phyloP scores from a whole-genome alignment of 2,888 invertebrate species.

The Cheilosia pagana region DNA sequence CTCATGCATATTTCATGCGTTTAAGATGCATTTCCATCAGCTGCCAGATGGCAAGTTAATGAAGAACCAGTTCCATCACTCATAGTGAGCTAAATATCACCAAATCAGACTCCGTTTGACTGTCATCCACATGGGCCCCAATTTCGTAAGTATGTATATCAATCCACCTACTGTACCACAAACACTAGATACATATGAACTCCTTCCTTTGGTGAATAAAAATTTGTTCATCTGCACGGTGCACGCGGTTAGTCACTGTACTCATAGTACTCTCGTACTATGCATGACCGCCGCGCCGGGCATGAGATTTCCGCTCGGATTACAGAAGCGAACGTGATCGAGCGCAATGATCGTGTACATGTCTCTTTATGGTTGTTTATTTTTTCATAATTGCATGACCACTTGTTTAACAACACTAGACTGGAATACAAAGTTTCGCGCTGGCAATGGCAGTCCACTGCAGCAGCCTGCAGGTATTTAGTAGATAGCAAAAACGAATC shows the following conservation, averaged over 20 bases:
- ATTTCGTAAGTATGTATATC: too few species aligned
- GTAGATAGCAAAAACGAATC: slow-evolving; percentile 25
- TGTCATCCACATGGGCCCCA: too few species aligned
- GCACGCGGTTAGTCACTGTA: not conserved
- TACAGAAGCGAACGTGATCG: slow-evolving; percentile 56
- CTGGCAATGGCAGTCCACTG: too few species aligned
- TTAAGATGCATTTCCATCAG: too few species aligned
- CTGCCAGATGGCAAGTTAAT: too few species aligned
- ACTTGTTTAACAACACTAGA: slow-evolving; percentile 21
- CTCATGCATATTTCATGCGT: too few species aligned
- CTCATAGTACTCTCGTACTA: not conserved
- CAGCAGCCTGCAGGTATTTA: slow-evolving; percentile 3
- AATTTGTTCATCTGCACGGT: not conserved
- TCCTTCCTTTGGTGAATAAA: too few species aligned
- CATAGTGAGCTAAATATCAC: too few species aligned
- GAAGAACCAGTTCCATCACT: too few species aligned
- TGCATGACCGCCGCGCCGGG: not conserved
- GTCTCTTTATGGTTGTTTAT: slow-evolving; percentile 16
- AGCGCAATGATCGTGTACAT: slow-evolving; percentile 13
- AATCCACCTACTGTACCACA: too few species aligned
- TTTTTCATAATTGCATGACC: slow-evolving; percentile 35
- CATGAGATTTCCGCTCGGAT: slow-evolving; percentile 32
- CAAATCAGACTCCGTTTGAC: too few species aligned
- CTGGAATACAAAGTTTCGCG: not conserved
- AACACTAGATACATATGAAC: too few species aligned